phyloP scores from a whole-genome alignment of 2,113 vertebrate species.

The Ageneiosus marmoratus region DNA sequence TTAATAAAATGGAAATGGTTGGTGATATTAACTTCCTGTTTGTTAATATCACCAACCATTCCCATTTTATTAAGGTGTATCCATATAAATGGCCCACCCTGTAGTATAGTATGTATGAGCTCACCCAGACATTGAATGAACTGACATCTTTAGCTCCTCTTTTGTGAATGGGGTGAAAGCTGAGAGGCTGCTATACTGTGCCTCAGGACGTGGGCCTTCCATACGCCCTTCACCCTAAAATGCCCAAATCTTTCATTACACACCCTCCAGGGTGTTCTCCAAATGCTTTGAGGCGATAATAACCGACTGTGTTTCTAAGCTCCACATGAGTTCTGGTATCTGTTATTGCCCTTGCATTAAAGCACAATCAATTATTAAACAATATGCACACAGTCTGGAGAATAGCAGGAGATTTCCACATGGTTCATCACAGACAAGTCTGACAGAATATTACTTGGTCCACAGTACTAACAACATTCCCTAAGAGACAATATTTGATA shows the following conservation, averaged over 20 bases:
- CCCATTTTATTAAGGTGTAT: too few relatives aligned
- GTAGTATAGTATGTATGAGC: conserved; percentile 66
- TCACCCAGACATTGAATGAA: conserved; percentile 69
- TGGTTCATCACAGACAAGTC: conserved; percentile 20
- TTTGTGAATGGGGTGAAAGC: conserved; percentile 70
- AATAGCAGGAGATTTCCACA: conserved; percentile 44
- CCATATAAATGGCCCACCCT: too few relatives aligned
- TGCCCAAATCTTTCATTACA: conserved; percentile 34
- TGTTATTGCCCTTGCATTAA: conserved; percentile 59
- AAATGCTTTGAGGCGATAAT: conserved; percentile 63
- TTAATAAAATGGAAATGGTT: too few relatives aligned
- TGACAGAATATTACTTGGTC: conserved; percentile 32
- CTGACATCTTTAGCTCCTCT: conserved; percentile 76
- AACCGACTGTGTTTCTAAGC: conserved; percentile 68
- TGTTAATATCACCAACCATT: too few relatives aligned
- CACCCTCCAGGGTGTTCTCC: conserved; percentile 40
- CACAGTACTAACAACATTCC: conserved; percentile 27
- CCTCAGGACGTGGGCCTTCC: conserved; percentile 64
- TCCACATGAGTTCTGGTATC: conserved; percentile 71
- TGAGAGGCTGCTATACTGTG: conserved; percentile 62
- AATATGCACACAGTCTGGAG: conserved; percentile 59
- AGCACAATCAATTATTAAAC: conserved; percentile 74
- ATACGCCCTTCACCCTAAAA: conserved; percentile 57
- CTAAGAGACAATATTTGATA: conserved; percentile 17
- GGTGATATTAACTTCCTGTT: too few relatives aligned